Base-by-base conservation (phyloP, 2,888 invertebrate genomes). In the Pachycephus smyrnensis region DNA sequence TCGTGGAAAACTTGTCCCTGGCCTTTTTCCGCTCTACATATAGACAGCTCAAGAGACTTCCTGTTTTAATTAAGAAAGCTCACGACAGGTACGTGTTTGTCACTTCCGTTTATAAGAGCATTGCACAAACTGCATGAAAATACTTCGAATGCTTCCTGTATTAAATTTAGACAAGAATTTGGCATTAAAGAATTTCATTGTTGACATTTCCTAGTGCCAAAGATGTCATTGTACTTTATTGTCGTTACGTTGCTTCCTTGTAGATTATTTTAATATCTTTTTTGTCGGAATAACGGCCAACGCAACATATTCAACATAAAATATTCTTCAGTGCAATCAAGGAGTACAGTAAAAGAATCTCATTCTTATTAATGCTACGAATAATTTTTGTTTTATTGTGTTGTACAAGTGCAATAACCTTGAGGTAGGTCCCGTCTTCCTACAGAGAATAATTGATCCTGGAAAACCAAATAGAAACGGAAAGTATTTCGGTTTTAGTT, bases 1-100 rank as follows among this genome's bases (percentile, higher is more conserved):
- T 79, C 73, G n/a, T 73, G 37, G 33, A 74, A 76, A 79, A 78
- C 68, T 33, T 55, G n/a, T n/a, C 77, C 55, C 76, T 31, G 33
- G 36, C 32, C 68, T 78, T 31, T 36, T 73, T 76, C 68, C 71
- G 73, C 78, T 78, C 76, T 55, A 78, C 30, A 36, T 36, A 74
- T 55, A 55, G 55, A 55, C 23, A 55, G 4, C 32, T 12, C 68
- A n/a, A 30, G 68, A 12, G 68, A 68, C 32, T 75, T 75, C 55
- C 75, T 37, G 75, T 75, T 75, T 75, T 30, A 6, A 69, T n/a
- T 12, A 37, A 30, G 74, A 74, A 71, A 55, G 55, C 55, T 55
- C 23, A 2, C 23, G 9, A 23, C 55, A 23, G 23, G 55, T 55
- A 32, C 30, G 12, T 71, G 31, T 71, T 71, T 71, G 33, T 71